Percentiles rank a stretch among this genome's conserved stretches.
Evolutionary conservation across 1,140 invertebrate genomes (phyloP).

Genomic region (Hylaeus volcanicus): DNA sequence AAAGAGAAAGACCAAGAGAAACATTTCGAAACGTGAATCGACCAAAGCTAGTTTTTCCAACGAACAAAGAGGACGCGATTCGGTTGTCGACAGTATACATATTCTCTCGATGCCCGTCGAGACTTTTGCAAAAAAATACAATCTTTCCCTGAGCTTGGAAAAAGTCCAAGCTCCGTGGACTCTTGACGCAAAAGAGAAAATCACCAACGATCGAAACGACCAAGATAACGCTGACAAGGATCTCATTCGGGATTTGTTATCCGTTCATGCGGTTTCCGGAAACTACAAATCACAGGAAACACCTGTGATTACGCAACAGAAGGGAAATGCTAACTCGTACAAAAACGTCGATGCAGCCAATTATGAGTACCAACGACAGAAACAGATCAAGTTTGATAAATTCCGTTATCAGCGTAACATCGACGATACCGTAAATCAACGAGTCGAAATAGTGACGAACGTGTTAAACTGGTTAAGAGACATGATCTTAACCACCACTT

Average conservation of each 20-base stretch:
- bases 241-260: background rate
- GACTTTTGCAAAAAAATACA: conserved; percentile 62
- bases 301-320: background rate
- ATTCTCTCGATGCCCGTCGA: conserved; percentile 55
- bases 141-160: conserved; percentile 52
- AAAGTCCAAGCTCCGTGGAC: conserved; percentile 30
- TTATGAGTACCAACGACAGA: background rate
- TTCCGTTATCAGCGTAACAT: conserved; percentile 63
- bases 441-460: conserved; percentile 54
- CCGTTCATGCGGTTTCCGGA: background rate
- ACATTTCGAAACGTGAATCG: background rate
- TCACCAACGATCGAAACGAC: conserved; percentile 2
- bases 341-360: background rate
- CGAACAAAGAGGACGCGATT: background rate
- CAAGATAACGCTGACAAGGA: background rate
- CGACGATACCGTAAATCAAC: conserved; percentile 25
- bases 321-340: background rate
- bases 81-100: conserved; percentile 16
- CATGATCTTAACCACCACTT: conserved; percentile 38
- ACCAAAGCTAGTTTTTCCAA: conserved; percentile 6
- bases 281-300: background rate
- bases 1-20: background rate
- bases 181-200: background rate
- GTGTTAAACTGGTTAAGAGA: conserved; percentile 65
- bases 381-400: background rate